Base-by-base conservation (phyloP, 2,797 vertebrate species). In the Craterocephalus amniculus region DNA sequence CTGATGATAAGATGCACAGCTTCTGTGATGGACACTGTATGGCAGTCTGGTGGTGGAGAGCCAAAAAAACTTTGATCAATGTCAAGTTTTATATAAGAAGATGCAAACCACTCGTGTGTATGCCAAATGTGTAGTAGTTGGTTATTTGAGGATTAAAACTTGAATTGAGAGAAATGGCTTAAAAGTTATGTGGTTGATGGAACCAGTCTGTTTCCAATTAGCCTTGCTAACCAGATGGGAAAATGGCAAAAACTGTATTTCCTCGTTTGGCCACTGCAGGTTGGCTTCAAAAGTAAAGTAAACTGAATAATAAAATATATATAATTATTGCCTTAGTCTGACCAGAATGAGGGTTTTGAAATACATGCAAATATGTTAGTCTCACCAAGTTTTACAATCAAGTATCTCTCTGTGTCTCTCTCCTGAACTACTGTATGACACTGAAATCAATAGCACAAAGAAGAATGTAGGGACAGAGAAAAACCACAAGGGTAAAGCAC, bases 11-110 rank as follows among this genome's bases (percentile, higher is more conserved):
- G 59, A 54, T 29, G 29, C 31, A 13, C 59, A 14, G 56, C 35
- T 57, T 38, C 13, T 73, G 67, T 62, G 60, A 55, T 51, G 43
- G 10, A 63, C 7, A 48, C 1, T 45, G 11, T 14, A 11, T 9
- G 1, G 11, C 29, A 63, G 78, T 63, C 54, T 79, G 20, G 65
- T 54, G 31, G 26, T 45, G 7, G 58, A 40, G 65, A 63, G 48
- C 14, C 20, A 55, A 74, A 70, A 58, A 10, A 63, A 26, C 8
- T 9, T 13, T 0, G 24, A 16, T 67, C 13, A 49, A 36, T n/a
- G 20, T 56, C 12, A 13, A 11, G 14, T 48, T 31, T 38, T 54
- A 18, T 11, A 27, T 52, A 26, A 52, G 24, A 26, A 26, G 49
- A 52, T 14, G 12, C 9, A 52, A 52, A 27, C 10, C 24, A 52